Evolutionary conservation across 2,888 invertebrate genomes (phyloP).

Genomic region (Malthinus flaveolus): DNA sequence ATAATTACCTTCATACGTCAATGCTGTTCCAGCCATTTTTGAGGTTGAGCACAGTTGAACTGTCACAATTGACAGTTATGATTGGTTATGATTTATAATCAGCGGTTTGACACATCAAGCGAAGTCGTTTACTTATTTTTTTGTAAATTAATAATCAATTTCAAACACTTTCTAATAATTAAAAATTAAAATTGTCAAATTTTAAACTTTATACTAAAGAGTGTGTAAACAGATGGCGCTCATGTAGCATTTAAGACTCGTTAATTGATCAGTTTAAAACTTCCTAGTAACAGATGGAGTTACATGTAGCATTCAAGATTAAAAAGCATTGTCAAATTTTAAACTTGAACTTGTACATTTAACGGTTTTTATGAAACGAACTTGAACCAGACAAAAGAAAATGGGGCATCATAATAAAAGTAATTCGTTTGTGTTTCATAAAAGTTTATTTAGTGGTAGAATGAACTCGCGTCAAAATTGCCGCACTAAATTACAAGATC

Average conservation of each 20-base stretch:
- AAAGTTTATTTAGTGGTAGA: conserved; percentile 4
- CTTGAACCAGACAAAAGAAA: conserved; percentile 75
- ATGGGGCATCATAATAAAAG: conserved; percentile 74
- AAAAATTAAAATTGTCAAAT: no score
- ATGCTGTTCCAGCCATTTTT: conserved; percentile 41
- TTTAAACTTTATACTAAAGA: no score
- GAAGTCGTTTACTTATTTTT: background rate
- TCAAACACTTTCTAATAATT: no score
- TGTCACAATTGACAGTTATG: conserved; percentile 2
- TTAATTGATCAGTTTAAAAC: no score
- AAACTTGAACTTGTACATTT: no score
- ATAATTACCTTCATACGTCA: conserved; percentile 47
- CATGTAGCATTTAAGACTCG: no score
- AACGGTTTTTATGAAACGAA: no score
- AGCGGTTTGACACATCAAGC: background rate
- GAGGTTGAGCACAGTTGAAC: conserved; percentile 6
- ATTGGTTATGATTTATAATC: background rate
- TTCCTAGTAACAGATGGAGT: no score
- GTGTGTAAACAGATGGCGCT: no score
- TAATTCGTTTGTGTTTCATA: conserved; percentile 1
- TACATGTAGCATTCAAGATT: no score
- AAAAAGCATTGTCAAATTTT: no score
- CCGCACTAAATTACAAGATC: conserved; percentile 47
- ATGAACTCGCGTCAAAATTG: conserved; percentile 33
- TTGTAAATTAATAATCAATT: background rate